Base-by-base conservation (phyloP, 1,140 invertebrate genomes). In the Theocolax elegans region DNA sequence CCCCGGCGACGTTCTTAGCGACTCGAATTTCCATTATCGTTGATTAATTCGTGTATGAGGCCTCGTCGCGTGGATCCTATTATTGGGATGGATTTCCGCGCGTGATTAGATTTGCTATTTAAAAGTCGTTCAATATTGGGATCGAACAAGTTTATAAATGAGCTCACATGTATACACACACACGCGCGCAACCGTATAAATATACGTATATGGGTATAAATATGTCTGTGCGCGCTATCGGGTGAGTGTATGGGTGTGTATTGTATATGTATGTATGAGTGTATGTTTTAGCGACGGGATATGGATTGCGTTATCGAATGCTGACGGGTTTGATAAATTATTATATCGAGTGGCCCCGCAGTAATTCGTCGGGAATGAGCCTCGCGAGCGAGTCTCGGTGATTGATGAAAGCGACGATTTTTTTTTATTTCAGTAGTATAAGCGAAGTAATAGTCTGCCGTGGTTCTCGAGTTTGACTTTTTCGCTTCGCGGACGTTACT, bases 1-100 rank as follows among this genome's bases (percentile, higher is more conserved):
- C n/a, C n/a, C n/a, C 35, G 13, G 19, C 23, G 31, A 19, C 27
- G 48, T 60, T 60, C 66, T 60, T 58, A 25, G 23, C 48, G 49
- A 63, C 49, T 54, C 59, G 51, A 64, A 64, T 70, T 70, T 58
- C 59, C 51, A 70, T 70, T 70, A 70, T 63, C 60, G 40, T 40
- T 64, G 60, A 70, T 70, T 70, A 70, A 70, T 70, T 70, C 38
- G 19, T 8, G 27, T n/a, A 23, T 12, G 44, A 62, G 29, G n/a
- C 19, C 27, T 27, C n/a, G 0, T 21, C 10, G 31, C 6, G 3
- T 40, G 29, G 6, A 44, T 63, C 40, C 25, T 40, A 56, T 66
- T 56, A 66, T 66, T 66, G 23, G 23, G 27, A 56, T 66, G 40
- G 40, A 66, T 66, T 66, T 56, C 19, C 49, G 7, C 12, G 21